These are phyloP conservation scores for Corvus hawaiiensis DNA, from an alignment of 2,113 vertebrate genomes.

Conservation along the genomic window DNA sequence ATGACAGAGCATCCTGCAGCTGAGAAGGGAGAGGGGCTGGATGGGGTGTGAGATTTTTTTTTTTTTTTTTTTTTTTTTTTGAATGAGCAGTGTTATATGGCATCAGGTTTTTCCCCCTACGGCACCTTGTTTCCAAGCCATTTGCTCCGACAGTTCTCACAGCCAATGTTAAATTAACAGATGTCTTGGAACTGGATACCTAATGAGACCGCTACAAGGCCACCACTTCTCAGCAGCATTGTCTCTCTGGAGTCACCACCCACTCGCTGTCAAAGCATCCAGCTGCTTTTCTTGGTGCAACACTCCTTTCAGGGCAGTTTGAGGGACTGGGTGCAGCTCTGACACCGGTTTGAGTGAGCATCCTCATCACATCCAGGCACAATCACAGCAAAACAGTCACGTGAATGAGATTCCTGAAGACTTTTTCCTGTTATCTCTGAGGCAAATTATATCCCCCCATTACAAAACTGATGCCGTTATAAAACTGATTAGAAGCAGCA, in stretches of 20 bases:
- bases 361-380: not conserved
- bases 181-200: not conserved
- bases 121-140: not conserved
- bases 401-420: not conserved
- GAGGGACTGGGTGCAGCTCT: not conserved
- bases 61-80: not conserved
- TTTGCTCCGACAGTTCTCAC: not conserved
- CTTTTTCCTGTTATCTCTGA: not conserved
- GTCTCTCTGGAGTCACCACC: not conserved
- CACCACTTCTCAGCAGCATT: not conserved
- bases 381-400: not conserved
- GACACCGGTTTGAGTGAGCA: rapidly evolving
- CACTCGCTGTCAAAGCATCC: not conserved
- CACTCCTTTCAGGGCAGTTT: not conserved
- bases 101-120: not conserved
- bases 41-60: not conserved
- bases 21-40: not conserved
- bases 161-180: conserved; percentile 12
- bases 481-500: not conserved
- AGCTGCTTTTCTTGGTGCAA: not conserved
- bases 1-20: conserved; percentile 12
- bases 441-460: not conserved
- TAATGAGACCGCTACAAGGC: not conserved
- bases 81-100: not conserved
- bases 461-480: not conserved